phyloP scores from a whole-genome alignment of 2,888 invertebrate species.

The Celastrina argiolus region DNA sequence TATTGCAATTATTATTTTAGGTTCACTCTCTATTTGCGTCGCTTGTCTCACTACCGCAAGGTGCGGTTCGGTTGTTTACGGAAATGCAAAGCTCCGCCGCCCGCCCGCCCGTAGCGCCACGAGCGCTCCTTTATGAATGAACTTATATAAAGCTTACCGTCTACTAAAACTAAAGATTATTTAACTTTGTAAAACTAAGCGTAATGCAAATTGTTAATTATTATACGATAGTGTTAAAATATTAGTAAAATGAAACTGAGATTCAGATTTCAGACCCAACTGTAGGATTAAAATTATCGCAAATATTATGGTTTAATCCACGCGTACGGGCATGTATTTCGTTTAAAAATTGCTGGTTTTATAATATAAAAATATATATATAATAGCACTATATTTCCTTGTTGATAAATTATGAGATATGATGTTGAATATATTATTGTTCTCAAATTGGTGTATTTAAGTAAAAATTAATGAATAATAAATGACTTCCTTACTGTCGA shows the following conservation, averaged over 20 bases:
- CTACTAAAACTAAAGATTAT: neutral
- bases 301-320: no score
- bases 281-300: no score
- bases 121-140: constrained; percentile 22
- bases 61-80: constrained; percentile 44
- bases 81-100: constrained; percentile 36
- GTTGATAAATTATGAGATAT: neutral
- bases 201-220: no score
- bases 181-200: neutral
- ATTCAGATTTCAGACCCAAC: no score
- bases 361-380: no score
- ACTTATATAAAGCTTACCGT: constrained; percentile 8
- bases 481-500: neutral
- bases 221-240: no score
- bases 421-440: neutral
- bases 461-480: neutral
- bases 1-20: neutral
- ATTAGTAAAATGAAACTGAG: no score
- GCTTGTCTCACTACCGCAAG: neutral
- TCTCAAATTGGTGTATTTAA: neutral
- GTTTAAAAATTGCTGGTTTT: no score
- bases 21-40: constrained; percentile 1
- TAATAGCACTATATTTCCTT: neutral
- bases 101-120: constrained; percentile 1
- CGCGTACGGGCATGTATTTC: no score